These are phyloP conservation scores for Melanogrammus aeglefinus DNA, from an alignment of 2,797 vertebrate species.

Conservation along the genomic window DNA sequence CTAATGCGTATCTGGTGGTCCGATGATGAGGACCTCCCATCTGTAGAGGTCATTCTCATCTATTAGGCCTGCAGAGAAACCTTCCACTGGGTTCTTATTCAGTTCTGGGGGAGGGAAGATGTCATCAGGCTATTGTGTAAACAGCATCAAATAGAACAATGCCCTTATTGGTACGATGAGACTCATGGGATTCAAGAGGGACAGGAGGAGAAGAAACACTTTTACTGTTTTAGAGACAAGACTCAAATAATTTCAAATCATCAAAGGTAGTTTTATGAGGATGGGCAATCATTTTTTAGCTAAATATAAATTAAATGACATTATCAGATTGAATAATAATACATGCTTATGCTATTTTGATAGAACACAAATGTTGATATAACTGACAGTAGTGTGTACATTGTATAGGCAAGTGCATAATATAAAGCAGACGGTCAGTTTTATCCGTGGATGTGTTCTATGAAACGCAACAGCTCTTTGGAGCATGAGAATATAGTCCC, in stretches of 20 bases:
- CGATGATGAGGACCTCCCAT: slow-evolving; percentile 99
- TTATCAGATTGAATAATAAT: background rate
- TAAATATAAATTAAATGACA: background rate
- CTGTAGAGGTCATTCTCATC: slow-evolving; percentile 98
- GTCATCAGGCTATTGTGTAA: background rate
- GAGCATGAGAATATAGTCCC: too few species aligned
- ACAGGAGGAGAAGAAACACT: background rate
- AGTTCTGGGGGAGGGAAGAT: slow-evolving; percentile 77
- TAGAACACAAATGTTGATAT: background rate
- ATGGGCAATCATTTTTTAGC: background rate
- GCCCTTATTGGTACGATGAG: background rate
- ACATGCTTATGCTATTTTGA: background rate
- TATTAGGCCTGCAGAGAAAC: slow-evolving; percentile 98
- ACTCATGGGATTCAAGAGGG: background rate
- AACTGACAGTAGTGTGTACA: background rate
- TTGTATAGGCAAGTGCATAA: background rate
- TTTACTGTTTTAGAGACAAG: background rate
- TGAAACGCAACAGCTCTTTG: too few species aligned
- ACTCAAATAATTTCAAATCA: background rate
- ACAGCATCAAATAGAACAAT: background rate
- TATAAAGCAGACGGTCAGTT: background rate
- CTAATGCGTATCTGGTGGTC: slow-evolving; percentile 97
- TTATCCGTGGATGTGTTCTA: background rate
- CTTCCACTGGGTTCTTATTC: slow-evolving; percentile 99
- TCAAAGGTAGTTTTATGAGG: background rate